These are phyloP conservation scores for Hecatera dysodea DNA, from an alignment of 2,888 invertebrate genomes.

Conservation along the genomic window DNA sequence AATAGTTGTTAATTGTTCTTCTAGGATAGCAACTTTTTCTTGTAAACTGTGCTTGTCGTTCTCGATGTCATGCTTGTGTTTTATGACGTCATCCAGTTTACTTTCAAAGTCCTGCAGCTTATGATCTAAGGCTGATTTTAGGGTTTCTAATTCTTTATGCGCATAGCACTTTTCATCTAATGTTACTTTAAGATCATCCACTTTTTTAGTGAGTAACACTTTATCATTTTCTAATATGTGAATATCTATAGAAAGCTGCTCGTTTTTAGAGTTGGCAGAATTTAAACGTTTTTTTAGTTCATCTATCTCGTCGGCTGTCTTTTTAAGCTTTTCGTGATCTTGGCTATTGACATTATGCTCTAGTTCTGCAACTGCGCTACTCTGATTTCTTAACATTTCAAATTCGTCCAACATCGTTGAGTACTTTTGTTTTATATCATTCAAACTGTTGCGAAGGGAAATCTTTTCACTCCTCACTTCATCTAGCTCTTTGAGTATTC, in stretches of 20 bases:
- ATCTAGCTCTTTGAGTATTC: constrained; percentile 90
- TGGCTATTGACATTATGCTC: constrained; percentile 82
- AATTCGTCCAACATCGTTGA: constrained; percentile 87
- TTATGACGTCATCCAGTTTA: constrained; percentile 57
- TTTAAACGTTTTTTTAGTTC: constrained; percentile 83
- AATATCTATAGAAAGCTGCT: constrained; percentile 88
- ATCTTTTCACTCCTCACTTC: constrained; percentile 84
- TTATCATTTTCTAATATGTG: constrained; percentile 89
- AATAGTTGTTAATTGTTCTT: constrained; percentile 61
- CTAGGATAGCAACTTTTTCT: constrained; percentile 67
- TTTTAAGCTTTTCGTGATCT: constrained; percentile 74
- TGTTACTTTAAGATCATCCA: constrained; percentile 83
- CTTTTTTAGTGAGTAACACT: constrained; percentile 84
- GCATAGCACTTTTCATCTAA: constrained; percentile 58
- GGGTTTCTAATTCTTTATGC: constrained; percentile 57
- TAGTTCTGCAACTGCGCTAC: constrained; percentile 86
- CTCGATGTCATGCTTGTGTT: constrained; percentile 68
- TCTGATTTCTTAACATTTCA: constrained; percentile 84
- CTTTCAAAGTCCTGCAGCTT: constrained; percentile 62
- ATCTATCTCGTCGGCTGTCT: constrained; percentile 82
- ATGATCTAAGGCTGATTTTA: constrained; percentile 56
- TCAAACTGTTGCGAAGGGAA: constrained; percentile 88
- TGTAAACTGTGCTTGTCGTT: constrained; percentile 72
- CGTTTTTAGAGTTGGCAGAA: constrained; percentile 82
- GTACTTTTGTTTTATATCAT: constrained; percentile 89